phyloP scores from a whole-genome alignment of 2,113 vertebrate species.

The Oncorhynchus masou region DNA sequence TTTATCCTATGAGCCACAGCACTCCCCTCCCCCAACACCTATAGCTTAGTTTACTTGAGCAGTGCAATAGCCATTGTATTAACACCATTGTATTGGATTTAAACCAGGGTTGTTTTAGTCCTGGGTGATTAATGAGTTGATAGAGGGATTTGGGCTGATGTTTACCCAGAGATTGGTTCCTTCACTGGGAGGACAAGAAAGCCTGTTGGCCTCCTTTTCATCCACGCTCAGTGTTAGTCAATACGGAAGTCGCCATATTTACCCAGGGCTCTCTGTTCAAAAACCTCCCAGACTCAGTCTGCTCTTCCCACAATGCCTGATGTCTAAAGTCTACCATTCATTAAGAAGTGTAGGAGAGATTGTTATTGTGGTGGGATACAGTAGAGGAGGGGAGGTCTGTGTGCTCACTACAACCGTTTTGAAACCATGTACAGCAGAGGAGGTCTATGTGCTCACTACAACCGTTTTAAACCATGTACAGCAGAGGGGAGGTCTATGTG shows the following conservation, averaged over 20 bases:
- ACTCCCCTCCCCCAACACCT: not conserved
- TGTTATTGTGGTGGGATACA: no score
- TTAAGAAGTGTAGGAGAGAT: not conserved
- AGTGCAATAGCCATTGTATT: not conserved
- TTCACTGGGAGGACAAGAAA: constrained; percentile 29
- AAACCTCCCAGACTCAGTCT: not conserved
- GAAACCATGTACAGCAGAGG: not conserved
- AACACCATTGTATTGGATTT: not conserved
- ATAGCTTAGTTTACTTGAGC: not conserved
- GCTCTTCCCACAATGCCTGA: not conserved
- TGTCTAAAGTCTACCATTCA: not conserved
- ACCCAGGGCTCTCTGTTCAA: not conserved
- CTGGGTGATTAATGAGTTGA: constrained; percentile 15
- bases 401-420: no score
- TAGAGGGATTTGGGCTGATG: not conserved
- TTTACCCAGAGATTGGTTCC: constrained; percentile 38
- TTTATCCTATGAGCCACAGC: no score
- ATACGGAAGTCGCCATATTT: not conserved
- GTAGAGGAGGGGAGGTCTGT: not conserved
- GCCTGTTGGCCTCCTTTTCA: not conserved
- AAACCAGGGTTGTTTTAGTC: not conserved
- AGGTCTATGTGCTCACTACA: not conserved
- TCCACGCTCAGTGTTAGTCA: not conserved
- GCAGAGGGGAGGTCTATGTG: not conserved
- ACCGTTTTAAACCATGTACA: no score